Evolutionary conservation across 2,888 invertebrate genomes (phyloP), one percentile per base, ranked within the genome.

Genomic region (Ectropis crepuscularia): DNA sequence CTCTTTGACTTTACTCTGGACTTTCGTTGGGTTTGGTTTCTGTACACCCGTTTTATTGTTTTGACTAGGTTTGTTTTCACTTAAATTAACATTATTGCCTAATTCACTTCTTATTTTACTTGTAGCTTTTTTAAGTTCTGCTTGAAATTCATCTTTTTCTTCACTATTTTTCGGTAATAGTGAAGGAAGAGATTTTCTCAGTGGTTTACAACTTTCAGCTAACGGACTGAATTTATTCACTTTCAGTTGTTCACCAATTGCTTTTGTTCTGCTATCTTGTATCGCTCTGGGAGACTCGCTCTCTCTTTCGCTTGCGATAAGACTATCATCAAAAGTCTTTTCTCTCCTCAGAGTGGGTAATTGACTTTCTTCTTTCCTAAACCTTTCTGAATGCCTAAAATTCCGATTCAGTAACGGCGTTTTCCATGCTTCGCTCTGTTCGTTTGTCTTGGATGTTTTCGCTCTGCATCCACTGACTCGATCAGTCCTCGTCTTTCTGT

Each of bases 141-240:
- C 82, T 87, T 91, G 92, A 89, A 93, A 93, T 86, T 93, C 92
- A 85, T 92, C 91, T 86, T 92, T 92, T 89, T 90, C 92, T 87
- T 90, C 92, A 87, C 83, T 92, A 90, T 87, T 86, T 78, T 89
- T 90, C 38, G 72, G 68, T 80, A 92, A 87, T 91, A 92, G 87
- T 83, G 92, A 92, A 88, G 92, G 92, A 88, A 91, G 92, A 89
- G 92, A 92, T 89, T 92, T 92, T 87, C 90, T 90, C 77, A 92
- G 83, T 73, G 90, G 91, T 76, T 88, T 87, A 68, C 79, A 85
- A 72, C 80, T 85, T 50, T 85, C 83, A 65, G 86, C 82, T 68
- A 88, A 69, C 46, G 86, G 86, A 72, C 81, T 87, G 28, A 85
- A 71, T 67, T 83, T 87, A 67, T 79, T 84, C 55, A 73, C 78